A percentile compares a stretch with the other conserved stretches of the same genome.
These are phyloP conservation scores for Nannoperca australis DNA, from an alignment of 2,797 vertebrate species.

Conservation along the genomic window DNA sequence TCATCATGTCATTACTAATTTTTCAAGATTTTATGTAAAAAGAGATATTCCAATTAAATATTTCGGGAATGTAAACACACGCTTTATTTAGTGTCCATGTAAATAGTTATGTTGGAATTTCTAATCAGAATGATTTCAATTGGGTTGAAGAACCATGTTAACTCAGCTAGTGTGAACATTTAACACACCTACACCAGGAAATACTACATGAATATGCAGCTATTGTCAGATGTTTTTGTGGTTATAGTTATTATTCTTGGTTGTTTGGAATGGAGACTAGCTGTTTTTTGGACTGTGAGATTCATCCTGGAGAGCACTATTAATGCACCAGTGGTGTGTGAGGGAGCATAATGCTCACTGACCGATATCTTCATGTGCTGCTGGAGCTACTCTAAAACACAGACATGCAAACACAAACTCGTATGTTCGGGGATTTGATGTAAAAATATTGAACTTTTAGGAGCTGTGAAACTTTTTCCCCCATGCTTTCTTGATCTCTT, in stretches of 20 bases:
- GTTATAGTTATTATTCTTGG: neutral
- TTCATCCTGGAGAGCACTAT: constrained; percentile 24
- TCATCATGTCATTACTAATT: neutral
- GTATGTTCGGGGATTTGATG: neutral
- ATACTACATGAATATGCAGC: neutral
- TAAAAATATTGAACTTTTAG: neutral
- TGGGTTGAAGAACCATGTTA: no score
- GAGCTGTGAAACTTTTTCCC: neutral
- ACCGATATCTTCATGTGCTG: constrained; percentile 23
- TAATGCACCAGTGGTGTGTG: constrained; percentile 25
- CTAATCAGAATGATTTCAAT: no score
- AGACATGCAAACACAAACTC: constrained; percentile 15
- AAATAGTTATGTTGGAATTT: no score
- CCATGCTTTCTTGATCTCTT: constrained; percentile 8
- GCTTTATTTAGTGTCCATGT: no score
- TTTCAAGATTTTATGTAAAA: neutral
- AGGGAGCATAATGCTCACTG: constrained; percentile 34
- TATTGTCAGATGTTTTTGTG: neutral
- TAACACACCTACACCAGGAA: neutral
- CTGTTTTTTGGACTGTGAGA: neutral
- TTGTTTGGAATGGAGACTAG: no score
- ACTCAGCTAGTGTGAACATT: neutral
- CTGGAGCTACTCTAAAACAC: constrained; percentile 26
- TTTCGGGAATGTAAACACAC: no score
- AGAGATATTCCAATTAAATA: no score